These are phyloP conservation scores for Toxonevra muliebris DNA, from an alignment of 2,888 invertebrate genomes.

Conservation along the genomic window DNA sequence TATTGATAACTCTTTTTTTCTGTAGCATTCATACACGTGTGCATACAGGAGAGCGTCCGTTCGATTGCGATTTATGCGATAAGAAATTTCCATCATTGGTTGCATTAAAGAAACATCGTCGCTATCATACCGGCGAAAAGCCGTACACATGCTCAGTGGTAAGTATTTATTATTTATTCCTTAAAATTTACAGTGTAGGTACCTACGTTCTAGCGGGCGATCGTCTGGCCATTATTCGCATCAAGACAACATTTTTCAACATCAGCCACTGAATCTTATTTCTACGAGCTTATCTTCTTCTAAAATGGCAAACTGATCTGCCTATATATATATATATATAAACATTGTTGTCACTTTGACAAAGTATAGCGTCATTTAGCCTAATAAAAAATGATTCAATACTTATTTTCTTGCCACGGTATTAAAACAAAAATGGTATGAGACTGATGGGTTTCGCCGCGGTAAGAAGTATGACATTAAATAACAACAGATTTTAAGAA, in stretches of 20 bases:
- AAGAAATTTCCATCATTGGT: conserved; percentile 76
- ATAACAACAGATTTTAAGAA: too few species aligned
- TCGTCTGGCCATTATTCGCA: too few species aligned
- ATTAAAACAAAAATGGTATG: too few species aligned
- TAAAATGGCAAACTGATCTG: neutral
- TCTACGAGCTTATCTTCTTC: neutral
- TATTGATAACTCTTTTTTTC: conserved; percentile 15
- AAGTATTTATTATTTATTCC: conserved; percentile 41
- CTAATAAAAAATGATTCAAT: too few species aligned
- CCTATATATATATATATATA: too few species aligned
- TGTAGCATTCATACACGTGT: conserved; percentile 72
- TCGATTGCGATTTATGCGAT: conserved; percentile 77
- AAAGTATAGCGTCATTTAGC: too few species aligned
- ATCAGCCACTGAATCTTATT: neutral
- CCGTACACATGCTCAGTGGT: conserved; percentile 75
- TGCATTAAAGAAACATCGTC: conserved; percentile 79
- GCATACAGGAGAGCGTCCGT: conserved; percentile 75
- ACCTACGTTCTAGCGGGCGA: neutral
- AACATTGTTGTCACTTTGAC: too few species aligned
- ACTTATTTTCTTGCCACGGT: too few species aligned
- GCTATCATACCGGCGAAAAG: conserved; percentile 71
- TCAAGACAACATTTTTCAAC: neutral
- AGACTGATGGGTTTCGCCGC: too few species aligned
- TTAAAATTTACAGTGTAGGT: conserved; percentile 19
- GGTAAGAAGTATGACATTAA: too few species aligned